Evolutionary conservation across 1,140 invertebrate genomes (phyloP).

Genomic region (fruit fly (Drosophila melanogaster)): Release_6_plus_ISO1_MT NT_033779.5:7479001-7479500

Average conservation of each 20-base stretch:
- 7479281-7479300: slow-evolving; percentile 93
- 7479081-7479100: slow-evolving; percentile 82
- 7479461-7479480: slow-evolving; percentile 96
- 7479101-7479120: slow-evolving; percentile 83
- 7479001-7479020: slow-evolving; percentile 85
- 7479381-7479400: slow-evolving; percentile 86
- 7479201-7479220: slow-evolving; percentile 93
- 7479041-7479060: slow-evolving; percentile 84
- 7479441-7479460: slow-evolving; percentile 95
- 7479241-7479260: slow-evolving; percentile 97
- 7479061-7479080: slow-evolving; percentile 86
- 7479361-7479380: slow-evolving; percentile 93
- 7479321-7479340: slow-evolving; percentile 89
- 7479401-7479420: slow-evolving; percentile 86
- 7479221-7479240: slow-evolving; percentile 93
- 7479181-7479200: slow-evolving; percentile 95
- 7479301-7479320: slow-evolving; percentile 92
- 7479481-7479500: slow-evolving; percentile 95
- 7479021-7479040: slow-evolving; percentile 70
- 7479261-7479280: slow-evolving; percentile 91
- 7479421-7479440: slow-evolving; percentile 89
- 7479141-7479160: slow-evolving; percentile 86
- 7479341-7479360: slow-evolving; percentile 95
- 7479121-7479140: slow-evolving; percentile 64
- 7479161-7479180: slow-evolving; percentile 94